Percentiles rank a stretch among this genome's conserved stretches.
Evolutionary conservation across 2,888 invertebrate species (phyloP).

Genomic region (Bellardia pandia): DNA sequence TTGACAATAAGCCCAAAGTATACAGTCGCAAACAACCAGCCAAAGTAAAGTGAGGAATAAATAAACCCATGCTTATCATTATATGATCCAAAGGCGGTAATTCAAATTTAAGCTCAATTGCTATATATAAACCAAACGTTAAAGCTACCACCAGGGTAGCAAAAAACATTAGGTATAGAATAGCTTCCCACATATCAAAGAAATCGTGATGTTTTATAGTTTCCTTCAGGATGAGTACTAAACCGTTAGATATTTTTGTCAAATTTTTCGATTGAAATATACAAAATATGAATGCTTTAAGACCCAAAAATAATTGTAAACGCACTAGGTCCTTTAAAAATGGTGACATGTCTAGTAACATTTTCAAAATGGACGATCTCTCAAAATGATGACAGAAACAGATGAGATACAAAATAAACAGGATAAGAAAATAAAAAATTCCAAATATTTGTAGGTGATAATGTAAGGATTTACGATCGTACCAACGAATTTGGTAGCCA

Average conservation of each 20-base stretch:
- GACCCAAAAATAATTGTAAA: slow-evolving; percentile 77
- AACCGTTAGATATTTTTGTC: slow-evolving; percentile 72
- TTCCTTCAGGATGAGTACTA: slow-evolving; percentile 71
- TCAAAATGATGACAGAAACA: slow-evolving; percentile 80
- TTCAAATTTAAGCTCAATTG: slow-evolving; percentile 79
- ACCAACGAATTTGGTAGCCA: slow-evolving; percentile 77
- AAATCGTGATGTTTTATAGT: slow-evolving; percentile 19
- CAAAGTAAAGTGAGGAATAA: slow-evolving; percentile 79
- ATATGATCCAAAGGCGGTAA: slow-evolving; percentile 78
- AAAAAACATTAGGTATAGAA: slow-evolving; percentile 76
- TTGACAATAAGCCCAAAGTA: slow-evolving; percentile 76
- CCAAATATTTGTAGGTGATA: slow-evolving; percentile 74
- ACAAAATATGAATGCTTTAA: slow-evolving; percentile 77
- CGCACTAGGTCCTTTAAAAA: slow-evolving; percentile 77
- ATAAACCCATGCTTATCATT: slow-evolving; percentile 78
- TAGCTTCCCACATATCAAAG: slow-evolving; percentile 65
- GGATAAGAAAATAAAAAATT: slow-evolving; percentile 71
- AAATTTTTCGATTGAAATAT: slow-evolving; percentile 76
- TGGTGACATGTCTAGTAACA: slow-evolving; percentile 78
- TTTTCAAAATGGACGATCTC: slow-evolving; percentile 75
- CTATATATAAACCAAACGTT: slow-evolving; percentile 78
- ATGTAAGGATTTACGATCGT: slow-evolving; percentile 69
- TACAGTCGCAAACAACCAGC: slow-evolving; percentile 75
- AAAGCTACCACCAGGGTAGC: slow-evolving; percentile 76
- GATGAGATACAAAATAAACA: slow-evolving; percentile 74